Percentiles rank a stretch among this genome's conserved stretches.
Evolutionary conservation across 35 echinoderm and acorn worm species (phyloP).

Genomic region (Chiridota heheva): DNA sequence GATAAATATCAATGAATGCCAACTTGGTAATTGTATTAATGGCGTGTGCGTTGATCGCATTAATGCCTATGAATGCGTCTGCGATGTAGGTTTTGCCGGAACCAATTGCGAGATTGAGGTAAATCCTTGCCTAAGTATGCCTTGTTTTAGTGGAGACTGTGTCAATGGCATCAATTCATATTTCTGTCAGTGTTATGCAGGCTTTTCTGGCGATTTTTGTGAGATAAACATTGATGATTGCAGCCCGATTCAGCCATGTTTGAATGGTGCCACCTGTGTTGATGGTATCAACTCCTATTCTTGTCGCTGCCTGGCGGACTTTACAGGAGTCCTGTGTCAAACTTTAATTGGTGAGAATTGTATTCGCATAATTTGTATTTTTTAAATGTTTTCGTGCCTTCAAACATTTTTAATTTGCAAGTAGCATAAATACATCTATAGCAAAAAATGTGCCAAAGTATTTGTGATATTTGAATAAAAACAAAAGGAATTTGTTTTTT

Average conservation of each 20-base stretch:
- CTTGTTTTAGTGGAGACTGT: conserved; percentile 39
- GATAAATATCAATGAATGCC: conserved; percentile 54
- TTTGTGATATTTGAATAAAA: too few relatives aligned
- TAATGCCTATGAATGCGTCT: conserved; percentile 38
- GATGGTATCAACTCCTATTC: not conserved
- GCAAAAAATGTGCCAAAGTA: too few relatives aligned
- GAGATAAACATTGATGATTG: conserved; percentile 41
- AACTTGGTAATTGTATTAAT: conserved; percentile 30
- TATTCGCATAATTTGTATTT: too few relatives aligned
- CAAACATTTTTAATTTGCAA: too few relatives aligned
- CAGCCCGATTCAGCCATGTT: not conserved
- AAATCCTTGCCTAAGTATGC: conserved; percentile 24
- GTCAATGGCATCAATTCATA: conserved; percentile 2
- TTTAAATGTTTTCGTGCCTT: too few relatives aligned
- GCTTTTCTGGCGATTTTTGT: conserved; percentile 13
- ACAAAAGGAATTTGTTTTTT: too few relatives aligned
- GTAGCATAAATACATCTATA: too few relatives aligned
- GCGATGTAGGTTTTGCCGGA: conserved; percentile 20
- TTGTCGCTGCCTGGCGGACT: too few relatives aligned
- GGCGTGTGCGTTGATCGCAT: conserved; percentile 53
- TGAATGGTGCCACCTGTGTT: not conserved
- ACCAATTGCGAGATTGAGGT: conserved; percentile 45
- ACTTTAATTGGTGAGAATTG: too few relatives aligned
- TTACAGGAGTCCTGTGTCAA: too few relatives aligned
- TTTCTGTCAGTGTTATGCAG: conserved; percentile 20